phyloP scores from a whole-genome alignment of 2,888 invertebrate species.

The Leptopilina myrica region DNA sequence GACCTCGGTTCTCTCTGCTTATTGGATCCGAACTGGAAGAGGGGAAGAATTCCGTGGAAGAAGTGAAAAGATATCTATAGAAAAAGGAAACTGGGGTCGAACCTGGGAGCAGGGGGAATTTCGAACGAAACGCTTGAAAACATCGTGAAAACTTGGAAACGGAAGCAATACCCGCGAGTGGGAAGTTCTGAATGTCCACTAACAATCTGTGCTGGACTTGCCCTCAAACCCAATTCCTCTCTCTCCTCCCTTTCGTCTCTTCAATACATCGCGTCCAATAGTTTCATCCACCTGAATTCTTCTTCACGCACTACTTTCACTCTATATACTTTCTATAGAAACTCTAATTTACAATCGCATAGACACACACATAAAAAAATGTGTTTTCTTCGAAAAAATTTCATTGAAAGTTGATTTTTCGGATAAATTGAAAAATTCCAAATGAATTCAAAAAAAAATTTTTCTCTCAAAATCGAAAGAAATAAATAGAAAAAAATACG shows the following conservation, averaged over 20 bases:
- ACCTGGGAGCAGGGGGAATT: neutral
- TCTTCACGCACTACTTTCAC: slow-evolving; percentile 47
- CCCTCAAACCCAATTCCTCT: slow-evolving; percentile 17
- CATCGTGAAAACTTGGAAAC: slow-evolving; percentile 62
- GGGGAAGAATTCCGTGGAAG: slow-evolving; percentile 44
- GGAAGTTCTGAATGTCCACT: slow-evolving; percentile 73
- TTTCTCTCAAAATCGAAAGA: neutral
- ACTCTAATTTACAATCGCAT: slow-evolving; percentile 59
- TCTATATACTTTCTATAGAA: slow-evolving; percentile 39
- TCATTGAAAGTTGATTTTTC: slow-evolving; percentile 3
- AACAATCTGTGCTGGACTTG: slow-evolving; percentile 62
- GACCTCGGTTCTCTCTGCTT: slow-evolving; percentile 27
- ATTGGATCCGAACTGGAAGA: slow-evolving; percentile 29
- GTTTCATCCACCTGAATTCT: slow-evolving; percentile 48
- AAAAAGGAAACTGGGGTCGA: neutral
- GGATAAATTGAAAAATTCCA: neutral
- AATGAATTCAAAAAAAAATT: neutral
- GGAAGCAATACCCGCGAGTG: slow-evolving; percentile 69
- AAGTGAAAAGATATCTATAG: slow-evolving; percentile 42
- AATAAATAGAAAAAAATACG: neutral
- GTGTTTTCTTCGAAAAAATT: slow-evolving; percentile 29
- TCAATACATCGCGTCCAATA: slow-evolving; percentile 41
- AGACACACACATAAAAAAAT: slow-evolving; percentile 20
- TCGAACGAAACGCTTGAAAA: slow-evolving; percentile 40
- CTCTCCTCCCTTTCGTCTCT: slow-evolving; percentile 10